These are phyloP conservation scores for Petrosia ficiformis DNA, from an alignment of 37 sponge, comb jelly and placozoan species.

Conservation along the genomic window DNA sequence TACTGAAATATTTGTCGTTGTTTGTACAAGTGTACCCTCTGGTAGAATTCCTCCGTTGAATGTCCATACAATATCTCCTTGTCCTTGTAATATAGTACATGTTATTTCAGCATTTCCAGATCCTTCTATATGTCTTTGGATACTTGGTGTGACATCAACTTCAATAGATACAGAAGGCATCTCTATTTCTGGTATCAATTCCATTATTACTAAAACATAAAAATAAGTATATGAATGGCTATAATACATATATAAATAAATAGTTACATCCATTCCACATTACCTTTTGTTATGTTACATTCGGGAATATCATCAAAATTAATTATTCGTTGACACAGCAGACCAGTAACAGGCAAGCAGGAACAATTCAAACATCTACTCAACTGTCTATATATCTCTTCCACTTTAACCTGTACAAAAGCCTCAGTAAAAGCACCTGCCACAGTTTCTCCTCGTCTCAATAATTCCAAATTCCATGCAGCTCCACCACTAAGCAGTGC, in stretches of 20 bases:
- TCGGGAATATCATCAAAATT: background rate
- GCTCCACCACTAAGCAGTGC: conserved; percentile 57
- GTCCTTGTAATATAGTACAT: background rate
- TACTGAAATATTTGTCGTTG: background rate
- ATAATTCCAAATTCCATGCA: conserved; percentile 72
- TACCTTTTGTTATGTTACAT: background rate
- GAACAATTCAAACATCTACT: conserved; percentile 50
- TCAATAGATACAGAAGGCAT: background rate
- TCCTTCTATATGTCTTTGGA: background rate
- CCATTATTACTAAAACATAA: background rate
- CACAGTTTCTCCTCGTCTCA: conserved; percentile 43
- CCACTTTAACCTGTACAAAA: conserved; percentile 61
- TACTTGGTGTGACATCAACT: background rate
- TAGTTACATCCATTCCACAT: too few relatives aligned
- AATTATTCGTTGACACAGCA: background rate
- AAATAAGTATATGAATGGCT: background rate
- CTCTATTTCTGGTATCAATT: background rate
- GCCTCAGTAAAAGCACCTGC: conserved; percentile 70
- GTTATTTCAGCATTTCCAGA: background rate
- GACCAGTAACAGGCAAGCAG: conserved; percentile 20
- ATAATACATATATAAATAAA: too few relatives aligned
- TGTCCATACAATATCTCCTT: background rate
- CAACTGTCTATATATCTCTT: conserved; percentile 50
- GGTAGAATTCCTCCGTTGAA: background rate
- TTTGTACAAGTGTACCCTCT: background rate